A percentile compares a stretch with the other conserved stretches of the same genome.
Conservation (phyloP, 2,113 vertebrate species). For the Anarrhichthys ocellatus region DNA sequence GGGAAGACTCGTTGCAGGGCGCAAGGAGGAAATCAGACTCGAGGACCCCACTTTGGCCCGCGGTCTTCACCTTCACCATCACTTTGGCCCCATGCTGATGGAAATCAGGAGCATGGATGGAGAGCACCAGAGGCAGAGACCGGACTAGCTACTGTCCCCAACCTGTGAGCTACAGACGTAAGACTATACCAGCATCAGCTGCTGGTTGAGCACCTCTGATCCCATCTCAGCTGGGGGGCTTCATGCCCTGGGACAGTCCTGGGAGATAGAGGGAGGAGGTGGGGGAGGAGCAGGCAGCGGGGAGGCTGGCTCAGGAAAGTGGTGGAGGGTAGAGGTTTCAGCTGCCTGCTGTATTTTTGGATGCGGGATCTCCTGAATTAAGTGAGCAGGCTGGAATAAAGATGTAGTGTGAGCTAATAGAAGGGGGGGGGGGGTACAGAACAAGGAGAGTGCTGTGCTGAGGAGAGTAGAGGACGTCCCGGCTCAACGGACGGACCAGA, state of each 20-base stretch:
- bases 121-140: constrained; percentile 20
- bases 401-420: constrained; percentile 85
- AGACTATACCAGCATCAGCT: constrained; percentile 52
- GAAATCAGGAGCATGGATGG: constrained; percentile 43
- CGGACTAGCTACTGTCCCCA: constrained; percentile 13
- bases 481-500: constrained; percentile 60
- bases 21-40: constrained; percentile 13
- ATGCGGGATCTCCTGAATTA: constrained; percentile 82
- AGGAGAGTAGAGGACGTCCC: constrained; percentile 69
- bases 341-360: constrained; percentile 80
- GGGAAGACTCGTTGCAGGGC: not conserved
- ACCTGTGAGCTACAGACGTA: constrained; percentile 26
- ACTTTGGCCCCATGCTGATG: constrained; percentile 2
- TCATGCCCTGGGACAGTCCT: constrained; percentile 73
- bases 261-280: constrained; percentile 59
- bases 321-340: constrained; percentile 51
- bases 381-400: constrained; percentile 82
- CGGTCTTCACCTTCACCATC: constrained; percentile 12
- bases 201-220: constrained; percentile 61
- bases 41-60: constrained; percentile 1
- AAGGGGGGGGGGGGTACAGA: constrained; percentile 70
- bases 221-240: constrained; percentile 56
- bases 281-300: constrained; percentile 28
- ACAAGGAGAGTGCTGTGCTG: constrained; percentile 84
- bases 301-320: constrained; percentile 51